Evolutionary conservation across 2,797 vertebrate species (phyloP).

Genomic region (Echiichthys vipera): DNA sequence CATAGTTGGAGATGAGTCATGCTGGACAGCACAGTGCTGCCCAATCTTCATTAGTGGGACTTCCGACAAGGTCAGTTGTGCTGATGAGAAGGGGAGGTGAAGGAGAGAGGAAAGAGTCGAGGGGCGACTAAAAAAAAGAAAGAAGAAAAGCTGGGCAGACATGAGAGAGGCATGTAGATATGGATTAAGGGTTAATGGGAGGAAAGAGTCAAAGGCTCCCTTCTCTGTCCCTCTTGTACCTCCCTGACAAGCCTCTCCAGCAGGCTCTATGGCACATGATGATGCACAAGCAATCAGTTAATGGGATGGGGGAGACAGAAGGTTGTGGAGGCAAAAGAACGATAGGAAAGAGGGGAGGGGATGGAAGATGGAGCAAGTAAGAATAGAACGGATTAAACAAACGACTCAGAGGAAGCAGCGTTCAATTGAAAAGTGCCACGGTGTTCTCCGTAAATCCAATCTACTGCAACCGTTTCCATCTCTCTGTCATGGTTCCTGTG

Average conservation of each 20-base stretch:
- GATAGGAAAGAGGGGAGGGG: neutral
- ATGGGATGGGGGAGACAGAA: conserved; percentile 67
- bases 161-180: conserved; percentile 12
- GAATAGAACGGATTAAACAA: conserved; percentile 36
- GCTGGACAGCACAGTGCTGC: conserved; percentile 30
- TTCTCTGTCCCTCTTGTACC: conserved; percentile 32
- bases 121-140: neutral
- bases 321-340: neutral
- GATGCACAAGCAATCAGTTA: conserved; percentile 78
- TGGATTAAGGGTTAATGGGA: conserved; percentile 37
- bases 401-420: neutral
- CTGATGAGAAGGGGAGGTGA: conserved; percentile 11
- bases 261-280: conserved; percentile 20
- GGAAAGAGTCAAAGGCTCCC: conserved; percentile 54
- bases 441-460: conserved; percentile 30
- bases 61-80: conserved; percentile 58
- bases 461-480: neutral
- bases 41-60: conserved; percentile 63
- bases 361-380: neutral
- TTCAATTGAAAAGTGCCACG: conserved; percentile 26
- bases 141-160: neutral
- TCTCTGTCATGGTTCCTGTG: neutral
- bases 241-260: conserved; percentile 38
- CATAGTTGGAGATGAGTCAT: conserved; percentile 64
- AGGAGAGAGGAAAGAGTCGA: neutral